Evolutionary conservation across 2,888 invertebrate species (phyloP).

Genomic region (Cyclophora albipunctata): DNA sequence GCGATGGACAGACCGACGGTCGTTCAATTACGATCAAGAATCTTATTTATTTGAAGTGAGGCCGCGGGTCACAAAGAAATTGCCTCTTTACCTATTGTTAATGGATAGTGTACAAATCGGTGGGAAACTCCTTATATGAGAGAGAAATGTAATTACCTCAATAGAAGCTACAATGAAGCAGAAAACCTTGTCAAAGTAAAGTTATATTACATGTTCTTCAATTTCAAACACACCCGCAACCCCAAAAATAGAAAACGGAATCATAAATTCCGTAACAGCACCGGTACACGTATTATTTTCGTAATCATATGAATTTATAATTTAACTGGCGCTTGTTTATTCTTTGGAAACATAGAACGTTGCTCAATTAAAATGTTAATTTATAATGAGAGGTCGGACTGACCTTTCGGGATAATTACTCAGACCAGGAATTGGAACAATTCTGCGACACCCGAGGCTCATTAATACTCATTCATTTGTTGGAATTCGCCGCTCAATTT

Average conservation of each 20-base stretch:
- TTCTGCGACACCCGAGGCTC: not conserved
- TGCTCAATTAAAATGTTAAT: slow-evolving; percentile 26
- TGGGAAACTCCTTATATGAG: no score
- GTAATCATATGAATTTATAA: not conserved
- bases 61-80: not conserved
- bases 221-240: not conserved
- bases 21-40: slow-evolving; percentile 40
- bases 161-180: no score
- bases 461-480: not conserved
- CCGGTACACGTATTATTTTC: not conserved
- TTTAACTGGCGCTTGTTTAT: not conserved
- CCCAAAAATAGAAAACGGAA: not conserved
- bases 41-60: slow-evolving; percentile 34
- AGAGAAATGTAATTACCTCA: no score
- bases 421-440: not conserved
- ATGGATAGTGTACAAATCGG: no score
- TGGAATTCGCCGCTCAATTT: no score
- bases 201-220: no score
- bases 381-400: slow-evolving; percentile 16
- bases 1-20: slow-evolving; percentile 26
- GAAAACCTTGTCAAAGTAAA: no score
- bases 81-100: slow-evolving; percentile 3
- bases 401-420: slow-evolving; percentile 4
- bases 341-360: slow-evolving; percentile 1
- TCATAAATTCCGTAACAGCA: not conserved